These are phyloP conservation scores for Lithophane leautieri DNA, from an alignment of 2,888 invertebrate species.

Conservation along the genomic window DNA sequence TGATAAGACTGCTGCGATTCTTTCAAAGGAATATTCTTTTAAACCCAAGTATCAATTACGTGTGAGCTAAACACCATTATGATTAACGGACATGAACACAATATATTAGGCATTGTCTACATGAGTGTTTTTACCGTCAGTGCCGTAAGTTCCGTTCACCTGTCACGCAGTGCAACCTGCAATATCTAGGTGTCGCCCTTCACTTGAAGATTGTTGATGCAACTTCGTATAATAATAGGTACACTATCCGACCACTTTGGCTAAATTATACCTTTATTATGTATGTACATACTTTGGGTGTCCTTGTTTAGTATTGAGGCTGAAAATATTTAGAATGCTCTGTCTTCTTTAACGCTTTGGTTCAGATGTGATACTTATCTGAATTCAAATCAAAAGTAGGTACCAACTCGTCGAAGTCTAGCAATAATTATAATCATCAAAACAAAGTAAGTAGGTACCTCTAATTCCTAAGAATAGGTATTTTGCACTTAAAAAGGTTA, in stretches of 20 bases:
- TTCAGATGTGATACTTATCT: neutral
- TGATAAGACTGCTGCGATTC: too few species aligned
- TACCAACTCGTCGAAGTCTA: neutral
- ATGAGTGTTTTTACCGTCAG: constrained; percentile 27
- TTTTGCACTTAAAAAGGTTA: neutral
- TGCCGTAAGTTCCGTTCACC: constrained; percentile 73
- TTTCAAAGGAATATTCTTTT: neutral
- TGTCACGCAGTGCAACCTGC: constrained; percentile 74
- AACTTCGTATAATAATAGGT: constrained; percentile 70
- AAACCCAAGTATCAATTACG: neutral
- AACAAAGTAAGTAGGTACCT: neutral
- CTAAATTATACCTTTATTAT: constrained; percentile 68
- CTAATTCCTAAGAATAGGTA: neutral
- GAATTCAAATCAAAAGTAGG: neutral
- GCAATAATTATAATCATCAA: neutral
- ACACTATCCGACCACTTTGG: constrained; percentile 64
- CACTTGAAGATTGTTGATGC: constrained; percentile 73
- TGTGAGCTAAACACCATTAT: neutral
- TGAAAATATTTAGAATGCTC: constrained; percentile 47
- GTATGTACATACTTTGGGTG: constrained; percentile 48
- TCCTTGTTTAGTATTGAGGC: constrained; percentile 57
- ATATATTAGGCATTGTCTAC: constrained; percentile 24
- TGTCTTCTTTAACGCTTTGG: constrained; percentile 7
- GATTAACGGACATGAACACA: constrained; percentile 17
- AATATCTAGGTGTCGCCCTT: constrained; percentile 79